phyloP scores from a whole-genome alignment of 2,888 invertebrate species.

The Vesta saturnalis region DNA sequence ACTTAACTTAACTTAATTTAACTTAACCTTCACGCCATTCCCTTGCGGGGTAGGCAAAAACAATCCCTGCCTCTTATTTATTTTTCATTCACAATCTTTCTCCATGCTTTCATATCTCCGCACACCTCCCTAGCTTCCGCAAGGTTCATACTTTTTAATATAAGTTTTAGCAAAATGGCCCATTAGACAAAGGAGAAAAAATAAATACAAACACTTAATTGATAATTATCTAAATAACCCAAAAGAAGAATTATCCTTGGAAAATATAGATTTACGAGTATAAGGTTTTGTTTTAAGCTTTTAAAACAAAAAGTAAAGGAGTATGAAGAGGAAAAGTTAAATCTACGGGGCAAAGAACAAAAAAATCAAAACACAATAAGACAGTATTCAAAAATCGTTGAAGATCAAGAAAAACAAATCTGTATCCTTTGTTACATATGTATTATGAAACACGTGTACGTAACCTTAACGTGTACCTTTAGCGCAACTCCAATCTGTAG shows the following conservation, averaged over 20 bases:
- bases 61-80: no score
- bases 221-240: conserved; percentile 46
- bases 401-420: conserved; percentile 59
- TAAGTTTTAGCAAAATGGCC: conserved; percentile 38
- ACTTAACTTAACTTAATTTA: no score
- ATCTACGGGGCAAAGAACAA: conserved; percentile 12
- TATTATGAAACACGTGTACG: no score
- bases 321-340: conserved; percentile 21
- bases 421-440: conserved; percentile 48
- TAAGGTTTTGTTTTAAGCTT: conserved; percentile 57
- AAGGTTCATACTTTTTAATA: no score
- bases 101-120: no score
- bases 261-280: conserved; percentile 49
- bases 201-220: conserved; percentile 48
- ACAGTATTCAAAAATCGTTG: conserved; percentile 55
- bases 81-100: no score
- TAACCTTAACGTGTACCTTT: background rate
- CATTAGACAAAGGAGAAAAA: conserved; percentile 45
- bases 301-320: conserved; percentile 48
- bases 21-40: no score
- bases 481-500: background rate
- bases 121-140: no score
- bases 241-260: conserved; percentile 48
- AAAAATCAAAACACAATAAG: conserved; percentile 38
- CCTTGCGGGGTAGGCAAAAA: no score